Evolutionary conservation across 1,140 invertebrate species (phyloP).

Genomic region (Aphaenogaster rudis): DNA sequence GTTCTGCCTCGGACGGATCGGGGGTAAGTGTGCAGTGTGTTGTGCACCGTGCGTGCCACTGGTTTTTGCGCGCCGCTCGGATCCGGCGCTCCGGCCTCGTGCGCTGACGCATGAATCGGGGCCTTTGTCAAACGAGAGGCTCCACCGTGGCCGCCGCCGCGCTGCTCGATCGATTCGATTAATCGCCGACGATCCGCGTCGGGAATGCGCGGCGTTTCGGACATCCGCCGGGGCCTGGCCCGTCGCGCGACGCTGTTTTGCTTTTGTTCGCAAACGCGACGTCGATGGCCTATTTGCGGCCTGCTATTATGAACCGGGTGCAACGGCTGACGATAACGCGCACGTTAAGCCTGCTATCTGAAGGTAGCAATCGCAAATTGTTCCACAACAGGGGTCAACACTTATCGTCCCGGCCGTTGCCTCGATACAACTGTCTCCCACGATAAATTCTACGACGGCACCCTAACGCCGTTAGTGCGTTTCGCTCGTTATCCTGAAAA

Average conservation of each 20-base stretch:
- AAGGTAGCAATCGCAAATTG: conserved; percentile 57
- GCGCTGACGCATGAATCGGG: conserved; percentile 46
- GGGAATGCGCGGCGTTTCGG: conserved; percentile 63
- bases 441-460: background rate
- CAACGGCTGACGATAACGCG: conserved; percentile 50
- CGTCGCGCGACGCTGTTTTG: conserved; percentile 44
- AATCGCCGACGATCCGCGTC: conserved; percentile 62
- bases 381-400: background rate
- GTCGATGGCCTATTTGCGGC: conserved; percentile 57
- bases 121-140: conserved; percentile 37
- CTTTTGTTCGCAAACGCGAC: conserved; percentile 54
- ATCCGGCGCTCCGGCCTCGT: background rate
- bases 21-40: conserved; percentile 59
- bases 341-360: conserved; percentile 9
- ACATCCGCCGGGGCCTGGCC: conserved; percentile 47
- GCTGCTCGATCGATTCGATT: conserved; percentile 60
- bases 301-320: conserved; percentile 51
- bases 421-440: background rate
- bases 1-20: conserved; percentile 56
- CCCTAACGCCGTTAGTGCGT: background rate
- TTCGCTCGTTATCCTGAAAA: background rate
- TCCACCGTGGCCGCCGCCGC: background rate
- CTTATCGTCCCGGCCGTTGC: background rate
- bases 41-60: background rate
- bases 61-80: conserved; percentile 26